Base-by-base conservation (phyloP, 1,140 invertebrate genomes). In the Saxidomus purpurata region DNA sequence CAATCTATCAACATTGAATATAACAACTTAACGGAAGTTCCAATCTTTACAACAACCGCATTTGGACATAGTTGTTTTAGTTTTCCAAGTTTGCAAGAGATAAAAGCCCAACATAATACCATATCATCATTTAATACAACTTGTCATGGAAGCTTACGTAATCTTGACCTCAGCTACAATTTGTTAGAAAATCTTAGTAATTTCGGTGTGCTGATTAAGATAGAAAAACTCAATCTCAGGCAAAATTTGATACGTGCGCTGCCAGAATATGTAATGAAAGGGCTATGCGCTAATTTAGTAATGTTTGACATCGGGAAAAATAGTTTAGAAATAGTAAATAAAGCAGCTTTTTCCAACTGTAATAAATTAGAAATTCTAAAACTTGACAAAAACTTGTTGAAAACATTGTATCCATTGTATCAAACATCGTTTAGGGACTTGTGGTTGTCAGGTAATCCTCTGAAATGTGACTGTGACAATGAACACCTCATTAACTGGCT, bases 401-500 rank as follows among this genome's bases (percentile, higher is more conserved):
- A 85, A 49, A 43, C 43, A 34, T 69, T 85, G 28, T 0, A 85
- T 8, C 61, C 40, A 9, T 13, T 74, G n/a, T 19, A 47, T 34
- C 34, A 25, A 11, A 11, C 63, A 28, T 49, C 61, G 19, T 74
- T 85, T 49, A 11, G 28, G 25, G 28, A 69, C 11, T 13, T 85
- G n/a, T 11, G 15, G 11, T 47, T 85, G 31, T 25, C 38, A 28
- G 25, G 28, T 1, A 85, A 85, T 19, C 82, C 82, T 0, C 19
- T 85, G n/a, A 36, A 34, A 31, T 85, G 82, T 85, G 47, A 34
- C 22, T 85, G 82, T 85, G 38, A 71, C 28, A 85, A 85, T 31
- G 22, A 34, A n/a, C 0, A 25, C 4, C 49, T 85, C 22, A 43
- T 71, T 28, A 49, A 19, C 22, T 85, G 82, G 82, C 17, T 85